Evolutionary conservation across 1,140 invertebrate species (phyloP), one percentile per base, ranked within the genome.

Genomic region (Galleria mellonella): DNA sequence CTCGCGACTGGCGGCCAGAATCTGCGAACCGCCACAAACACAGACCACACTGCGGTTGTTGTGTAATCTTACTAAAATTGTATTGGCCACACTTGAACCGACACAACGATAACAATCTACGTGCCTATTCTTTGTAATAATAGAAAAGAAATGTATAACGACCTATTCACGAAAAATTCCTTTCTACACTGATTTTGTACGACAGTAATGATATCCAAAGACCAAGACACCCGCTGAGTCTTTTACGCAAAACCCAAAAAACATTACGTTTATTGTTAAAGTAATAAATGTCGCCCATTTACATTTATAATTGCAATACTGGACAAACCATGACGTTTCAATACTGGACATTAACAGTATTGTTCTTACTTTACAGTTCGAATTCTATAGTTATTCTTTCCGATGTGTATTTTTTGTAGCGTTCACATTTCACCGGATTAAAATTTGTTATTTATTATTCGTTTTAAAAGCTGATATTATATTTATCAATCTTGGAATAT

Each of bases 31-130:
- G 17, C 17, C 6, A 6, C 2, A 23, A 23, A 23, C 17, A 23
- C 2, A 6, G 6, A 23, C 69, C 69, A 62, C 52, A 62, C 62
- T 68, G 65, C 73, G 69, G 72, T 77, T 75, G 75, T 77, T 76
- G 71, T 78, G 65, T 66, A 70, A 67, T 73, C 64, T 74, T 73
- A 73, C 72, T 70, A 77, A 83, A 23, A 3, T 23, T 23, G 17
- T 23, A 23, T 23, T 2, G 6, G 6, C 17, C 6, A 23, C 17
- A 23, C 17, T 2, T 23, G 17, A 23, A 23, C 6, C 17, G 17
- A 72, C 69, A 47, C 68, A 72, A 75, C 62, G 42, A 50, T 47
- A 30, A 52, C 43, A 60, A 47, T 55, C 48, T 49, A 27, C 51
- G 50, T 49, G 47, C 50, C 50, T 41, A 45, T 42, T 32, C 17